These are phyloP conservation scores for Clarias laeviceps DNA, from an alignment of 2,797 vertebrate genomes.

Conservation along the genomic window DNA sequence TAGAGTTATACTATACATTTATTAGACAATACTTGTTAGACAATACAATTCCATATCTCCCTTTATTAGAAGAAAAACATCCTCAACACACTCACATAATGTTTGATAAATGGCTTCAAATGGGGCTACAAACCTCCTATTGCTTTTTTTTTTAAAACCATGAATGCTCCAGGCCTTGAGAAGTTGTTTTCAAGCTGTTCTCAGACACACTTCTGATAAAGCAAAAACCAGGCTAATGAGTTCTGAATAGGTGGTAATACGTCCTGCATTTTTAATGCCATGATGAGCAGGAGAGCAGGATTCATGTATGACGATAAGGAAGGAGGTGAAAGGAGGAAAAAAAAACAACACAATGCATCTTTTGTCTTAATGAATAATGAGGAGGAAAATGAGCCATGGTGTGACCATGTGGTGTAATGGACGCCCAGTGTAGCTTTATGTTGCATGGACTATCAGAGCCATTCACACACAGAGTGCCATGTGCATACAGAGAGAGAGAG, in stretches of 20 bases:
- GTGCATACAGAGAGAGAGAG: not conserved
- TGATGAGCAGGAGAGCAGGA: constrained; percentile 7
- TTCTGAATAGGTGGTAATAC: not conserved
- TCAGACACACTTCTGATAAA: constrained; percentile 11
- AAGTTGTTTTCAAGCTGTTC: not conserved
- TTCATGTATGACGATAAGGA: not conserved
- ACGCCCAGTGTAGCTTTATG: not conserved
- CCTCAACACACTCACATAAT: not conserved
- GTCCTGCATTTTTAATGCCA: constrained; percentile 6
- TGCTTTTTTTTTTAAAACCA: not conserved
- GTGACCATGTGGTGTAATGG: not conserved
- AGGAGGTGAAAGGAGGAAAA: constrained; percentile 4
- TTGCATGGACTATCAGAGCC: not conserved
- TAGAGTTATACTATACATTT: not conserved
- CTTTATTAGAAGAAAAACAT: not conserved
- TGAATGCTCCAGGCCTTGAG: not conserved
- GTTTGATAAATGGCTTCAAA: not conserved
- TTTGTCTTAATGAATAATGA: constrained; percentile 15
- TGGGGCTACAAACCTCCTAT: not conserved
- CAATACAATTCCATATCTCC: not conserved
- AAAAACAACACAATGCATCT: not conserved
- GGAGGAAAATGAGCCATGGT: not conserved
- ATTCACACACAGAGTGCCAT: not conserved
- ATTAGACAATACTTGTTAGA: no score
- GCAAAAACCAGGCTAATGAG: not conserved